Evolutionary conservation across 2,888 invertebrate species (phyloP), one percentile per base, ranked within the genome.

Genomic region (Autographa pulchrina): DNA sequence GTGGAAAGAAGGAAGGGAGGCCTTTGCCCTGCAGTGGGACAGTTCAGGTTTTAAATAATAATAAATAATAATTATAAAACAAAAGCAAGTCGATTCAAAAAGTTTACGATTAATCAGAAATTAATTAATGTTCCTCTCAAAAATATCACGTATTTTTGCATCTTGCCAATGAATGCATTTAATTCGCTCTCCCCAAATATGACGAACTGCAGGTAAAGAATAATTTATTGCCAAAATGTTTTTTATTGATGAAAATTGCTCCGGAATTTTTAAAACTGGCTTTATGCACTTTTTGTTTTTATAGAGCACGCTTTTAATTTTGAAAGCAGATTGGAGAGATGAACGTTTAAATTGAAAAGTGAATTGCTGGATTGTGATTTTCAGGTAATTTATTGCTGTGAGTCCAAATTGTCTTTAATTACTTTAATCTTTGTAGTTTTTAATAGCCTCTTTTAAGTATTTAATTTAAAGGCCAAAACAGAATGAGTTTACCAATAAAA

Each of bases 201-300:
- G 54, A 56, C 54, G 54, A 25, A 56, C 25, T 56, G 54, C 54
- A 56, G 54, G 54, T 25, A 56, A 56, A 56, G 54, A 56, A 56
- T 56, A 56, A 56, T 56, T 56, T 20, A 25, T 56, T 20, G 54
- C 13, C 25, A 20, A 56, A 20, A 56, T 56, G 25, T 20, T 56
- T 54, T 54, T 56, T 56, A 56, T 20, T 4, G 54, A 56, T 56
- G 54, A 56, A 56, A 56, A 20, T 56, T 56, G 54, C 54, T 56
- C 4, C 54, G 25, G 25, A 56, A 25, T 56, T 56, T 56, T 56
- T 25, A 20, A 48, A 48, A 56, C 54, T 25, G 54, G 25, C 54
- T 56, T 56, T 25, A 20, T 56, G 54, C 54, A 56, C 54, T 20
- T 25, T 20, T 56, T 56, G 54, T 56, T 54, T 48, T 54, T 54